These are phyloP conservation scores for Chelon auratus DNA, from an alignment of 2,797 vertebrate species.

Conservation along the genomic window DNA sequence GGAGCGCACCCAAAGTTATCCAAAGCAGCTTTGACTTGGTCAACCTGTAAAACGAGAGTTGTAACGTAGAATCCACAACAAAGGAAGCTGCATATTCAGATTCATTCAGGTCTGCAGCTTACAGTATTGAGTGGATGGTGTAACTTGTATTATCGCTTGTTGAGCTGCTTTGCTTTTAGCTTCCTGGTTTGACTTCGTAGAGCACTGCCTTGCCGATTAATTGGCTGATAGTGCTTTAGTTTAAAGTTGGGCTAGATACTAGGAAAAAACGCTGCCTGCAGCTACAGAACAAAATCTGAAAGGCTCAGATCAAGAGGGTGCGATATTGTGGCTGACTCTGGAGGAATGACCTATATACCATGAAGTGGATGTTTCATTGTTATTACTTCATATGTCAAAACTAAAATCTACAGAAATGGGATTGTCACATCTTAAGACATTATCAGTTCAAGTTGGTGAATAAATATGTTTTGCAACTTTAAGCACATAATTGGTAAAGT, in stretches of 20 bases:
- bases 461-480: slow-evolving; percentile 12
- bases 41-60: neutral
- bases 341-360: slow-evolving; percentile 29
- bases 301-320: slow-evolving; percentile 19
- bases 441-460: neutral
- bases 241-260: slow-evolving; percentile 7
- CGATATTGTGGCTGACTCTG: slow-evolving; percentile 2
- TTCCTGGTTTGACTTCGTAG: neutral
- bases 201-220: neutral
- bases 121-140: neutral
- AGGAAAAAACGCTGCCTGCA: slow-evolving; percentile 1
- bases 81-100: neutral
- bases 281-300: slow-evolving; percentile 21
- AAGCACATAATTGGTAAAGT: slow-evolving; percentile 22
- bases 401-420: slow-evolving; percentile 1
- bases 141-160: neutral
- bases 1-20: neutral
- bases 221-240: slow-evolving; percentile 12
- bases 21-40: neutral
- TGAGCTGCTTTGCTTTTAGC: neutral
- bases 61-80: neutral
- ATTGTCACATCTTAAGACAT: neutral
- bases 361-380: slow-evolving; percentile 9
- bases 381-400: slow-evolving; percentile 7
- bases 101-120: too few species aligned